Evolutionary conservation across 1,140 invertebrate genomes (phyloP), one percentile per base, ranked within the genome.

Genomic region (Neuroterus valhalla): DNA sequence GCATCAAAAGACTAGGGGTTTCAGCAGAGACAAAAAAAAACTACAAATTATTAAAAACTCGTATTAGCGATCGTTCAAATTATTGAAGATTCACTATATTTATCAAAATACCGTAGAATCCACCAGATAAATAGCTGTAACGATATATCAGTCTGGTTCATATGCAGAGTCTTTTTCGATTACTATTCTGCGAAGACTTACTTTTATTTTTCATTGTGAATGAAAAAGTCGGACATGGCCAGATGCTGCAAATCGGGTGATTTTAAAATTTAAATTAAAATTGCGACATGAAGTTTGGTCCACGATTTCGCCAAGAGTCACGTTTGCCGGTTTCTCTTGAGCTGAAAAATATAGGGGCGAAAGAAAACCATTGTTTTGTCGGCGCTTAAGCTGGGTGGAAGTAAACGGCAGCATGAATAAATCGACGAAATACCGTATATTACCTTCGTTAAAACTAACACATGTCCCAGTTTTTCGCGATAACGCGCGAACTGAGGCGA

Each of bases 201-300:
- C 31, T 38, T 38, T 38, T 38, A 38, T 50, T 50, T 50, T 50
- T 50, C 48, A 6, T 21, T 8, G 10, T n/a, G 23, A 62, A 31
- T 26, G 3, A 12, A n/a, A 19, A 48, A n/a, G 8, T 17, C 8
- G 19, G 8, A 50, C 17, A 19, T 50, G 17, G 12, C 19, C 31
- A 8, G 6, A 26, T 19, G 17, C 31, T 62, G 55, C 26, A 62
- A 62, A 62, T 62, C 23, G 55, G 26, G 55, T 62, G 31, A 62
- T 62, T 62, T 62, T 62, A 62, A 62, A 62, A 31, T 62, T 62
- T 62, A 62, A 62, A 62, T 62, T 62, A 62, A 62, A 62, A 62
- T 62, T 62, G 55, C 55, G 55, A 62, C 55, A 62, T 62, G 55
- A 23, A 62, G 23, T 15, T 26, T 62, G 52, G 52, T 15, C 23